Percentiles rank a stretch among this genome's conserved stretches.
Evolutionary conservation across 2,113 vertebrate species (phyloP).

Genomic region (Xiphorhynchus elegans): DNA sequence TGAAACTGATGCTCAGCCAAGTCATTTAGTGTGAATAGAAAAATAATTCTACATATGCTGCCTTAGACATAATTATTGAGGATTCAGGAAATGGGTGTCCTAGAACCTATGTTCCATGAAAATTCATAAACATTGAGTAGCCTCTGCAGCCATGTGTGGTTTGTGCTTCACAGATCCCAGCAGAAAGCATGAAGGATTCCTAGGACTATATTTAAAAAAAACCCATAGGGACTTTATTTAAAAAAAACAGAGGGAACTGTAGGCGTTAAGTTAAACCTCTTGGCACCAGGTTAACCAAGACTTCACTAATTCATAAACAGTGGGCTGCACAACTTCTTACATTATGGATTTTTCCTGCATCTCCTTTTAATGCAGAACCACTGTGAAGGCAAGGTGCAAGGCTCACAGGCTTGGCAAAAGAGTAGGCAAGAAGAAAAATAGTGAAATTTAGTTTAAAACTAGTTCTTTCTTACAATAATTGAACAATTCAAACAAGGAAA

Average conservation of each 20-base stretch:
- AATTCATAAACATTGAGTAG: neutral
- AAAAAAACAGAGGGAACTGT: neutral
- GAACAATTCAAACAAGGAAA: neutral
- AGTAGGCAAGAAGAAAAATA: neutral
- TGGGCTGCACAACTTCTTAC: neutral
- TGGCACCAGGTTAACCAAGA: neutral
- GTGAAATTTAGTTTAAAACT: neutral
- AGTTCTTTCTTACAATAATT: neutral
- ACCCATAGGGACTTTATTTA: no score
- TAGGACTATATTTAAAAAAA: neutral
- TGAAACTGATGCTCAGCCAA: neutral
- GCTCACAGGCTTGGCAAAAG: neutral
- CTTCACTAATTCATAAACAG: neutral
- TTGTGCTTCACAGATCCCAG: neutral
- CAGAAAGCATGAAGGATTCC: neutral
- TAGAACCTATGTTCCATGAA: neutral
- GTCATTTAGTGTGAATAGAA: neutral
- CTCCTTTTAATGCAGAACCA: neutral
- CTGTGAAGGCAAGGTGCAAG: neutral
- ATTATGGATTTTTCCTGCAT: neutral
- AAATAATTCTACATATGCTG: neutral
- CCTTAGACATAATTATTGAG: neutral
- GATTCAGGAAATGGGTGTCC: neutral
- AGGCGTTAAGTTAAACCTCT: neutral
- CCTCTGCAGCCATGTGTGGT: neutral